Conservation (phyloP, 2,113 vertebrate genomes). For the Pseudopodoces humilis region DNA sequence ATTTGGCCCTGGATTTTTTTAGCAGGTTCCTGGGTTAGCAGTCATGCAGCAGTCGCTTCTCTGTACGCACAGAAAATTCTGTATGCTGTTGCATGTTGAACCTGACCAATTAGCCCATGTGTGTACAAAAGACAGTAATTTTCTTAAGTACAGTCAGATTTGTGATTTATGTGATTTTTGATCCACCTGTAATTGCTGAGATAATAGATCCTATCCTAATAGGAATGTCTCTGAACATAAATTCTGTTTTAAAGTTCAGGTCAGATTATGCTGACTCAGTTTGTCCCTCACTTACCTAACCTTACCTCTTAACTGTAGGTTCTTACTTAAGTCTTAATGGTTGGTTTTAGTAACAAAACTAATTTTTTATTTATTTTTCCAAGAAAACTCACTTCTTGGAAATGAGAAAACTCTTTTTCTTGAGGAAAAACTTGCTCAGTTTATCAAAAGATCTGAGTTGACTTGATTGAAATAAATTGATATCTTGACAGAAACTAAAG, state of each 20-base stretch:
- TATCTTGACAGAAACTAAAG: neutral
- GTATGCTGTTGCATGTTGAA: neutral
- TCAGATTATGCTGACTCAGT: neutral
- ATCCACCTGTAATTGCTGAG: neutral
- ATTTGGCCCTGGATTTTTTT: neutral
- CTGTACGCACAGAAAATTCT: neutral
- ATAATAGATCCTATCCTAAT: neutral
- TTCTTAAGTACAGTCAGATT: neutral
- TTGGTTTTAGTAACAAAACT: neutral
- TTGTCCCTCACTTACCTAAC: neutral
- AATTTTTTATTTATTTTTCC: neutral
- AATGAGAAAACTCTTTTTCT: neutral
- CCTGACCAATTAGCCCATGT: rapidly evolving
- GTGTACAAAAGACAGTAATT: neutral
- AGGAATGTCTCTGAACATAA: neutral
- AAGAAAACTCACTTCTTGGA: neutral
- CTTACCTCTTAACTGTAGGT: neutral
- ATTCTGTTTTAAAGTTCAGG: neutral
- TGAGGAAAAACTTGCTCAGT: neutral
- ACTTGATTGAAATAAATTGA: neutral
- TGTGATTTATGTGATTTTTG: neutral
- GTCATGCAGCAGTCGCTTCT: neutral
- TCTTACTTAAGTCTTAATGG: neutral
- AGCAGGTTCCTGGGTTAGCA: neutral
- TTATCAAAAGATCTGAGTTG: neutral